Evolutionary conservation across 2,888 invertebrate genomes (phyloP).

Genomic region (Lacanobia wlatinum): DNA sequence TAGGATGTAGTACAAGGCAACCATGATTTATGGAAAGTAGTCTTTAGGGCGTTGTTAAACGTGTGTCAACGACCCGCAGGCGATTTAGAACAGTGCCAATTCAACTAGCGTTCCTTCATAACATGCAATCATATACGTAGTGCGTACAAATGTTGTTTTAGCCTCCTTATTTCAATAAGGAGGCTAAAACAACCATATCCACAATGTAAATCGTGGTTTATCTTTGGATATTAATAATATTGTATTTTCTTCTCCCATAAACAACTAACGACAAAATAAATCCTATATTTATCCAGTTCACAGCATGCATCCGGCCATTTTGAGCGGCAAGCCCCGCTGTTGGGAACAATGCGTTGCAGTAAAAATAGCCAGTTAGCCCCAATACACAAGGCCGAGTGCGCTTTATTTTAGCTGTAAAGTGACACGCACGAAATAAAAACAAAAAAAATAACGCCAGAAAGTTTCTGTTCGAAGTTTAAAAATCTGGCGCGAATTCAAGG

Average conservation of each 20-base stretch:
- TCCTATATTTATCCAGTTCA: constrained; percentile 32
- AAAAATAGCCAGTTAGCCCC: constrained; percentile 77
- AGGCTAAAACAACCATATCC: neutral
- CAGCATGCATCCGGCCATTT: constrained; percentile 41
- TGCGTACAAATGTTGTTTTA: neutral
- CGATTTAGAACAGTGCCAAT: constrained; percentile 32
- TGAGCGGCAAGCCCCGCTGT: constrained; percentile 22
- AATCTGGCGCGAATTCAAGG: constrained; percentile 25
- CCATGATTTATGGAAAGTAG: neutral
- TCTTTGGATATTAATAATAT: neutral
- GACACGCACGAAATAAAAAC: constrained; percentile 52
- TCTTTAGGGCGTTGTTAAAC: constrained; percentile 7
- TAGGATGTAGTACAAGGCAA: neutral
- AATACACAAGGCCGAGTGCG: constrained; percentile 71
- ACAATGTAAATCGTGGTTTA: neutral
- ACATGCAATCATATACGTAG: neutral
- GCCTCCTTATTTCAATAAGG: neutral
- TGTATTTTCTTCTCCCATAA: neutral
- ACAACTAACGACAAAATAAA: constrained; percentile 27
- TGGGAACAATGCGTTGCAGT: constrained; percentile 72
- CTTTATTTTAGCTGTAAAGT: constrained; percentile 72
- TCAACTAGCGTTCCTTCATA: neutral
- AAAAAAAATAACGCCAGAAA: constrained; percentile 26
- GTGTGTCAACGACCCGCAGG: constrained; percentile 38
- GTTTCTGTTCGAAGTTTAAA: constrained; percentile 30